These are phyloP conservation scores for Catamblyrhynchus diadema DNA, from an alignment of 2,797 vertebrate species.

Conservation along the genomic window DNA sequence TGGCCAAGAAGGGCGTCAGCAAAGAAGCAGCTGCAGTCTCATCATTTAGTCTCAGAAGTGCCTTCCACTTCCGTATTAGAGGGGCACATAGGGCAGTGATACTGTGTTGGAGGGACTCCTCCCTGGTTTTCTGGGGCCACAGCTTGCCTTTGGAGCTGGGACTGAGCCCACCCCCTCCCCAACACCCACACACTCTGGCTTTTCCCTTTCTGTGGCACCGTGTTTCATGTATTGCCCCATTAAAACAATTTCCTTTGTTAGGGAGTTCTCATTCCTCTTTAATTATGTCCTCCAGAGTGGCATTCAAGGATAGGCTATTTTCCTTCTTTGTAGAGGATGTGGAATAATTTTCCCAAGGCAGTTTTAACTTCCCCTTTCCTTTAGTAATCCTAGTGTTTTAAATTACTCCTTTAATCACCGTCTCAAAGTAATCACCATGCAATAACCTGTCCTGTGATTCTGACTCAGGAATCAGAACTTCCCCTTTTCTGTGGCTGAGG, in stretches of 20 bases:
- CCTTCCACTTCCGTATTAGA: background rate
- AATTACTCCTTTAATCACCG: conserved; percentile 60
- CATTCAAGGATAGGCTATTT: conserved; percentile 61
- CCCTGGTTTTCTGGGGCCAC: background rate
- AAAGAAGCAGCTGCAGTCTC: conserved; percentile 54
- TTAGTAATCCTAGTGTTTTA: conserved; percentile 65
- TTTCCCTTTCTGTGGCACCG: background rate
- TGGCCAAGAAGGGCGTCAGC: conserved; percentile 50
- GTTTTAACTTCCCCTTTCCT: conserved; percentile 60
- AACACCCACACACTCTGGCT: rapidly evolving
- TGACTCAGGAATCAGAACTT: conserved; percentile 3
- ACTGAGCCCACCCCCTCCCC: background rate
- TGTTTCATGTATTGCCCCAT: conserved; percentile 4
- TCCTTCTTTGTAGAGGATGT: conserved; percentile 58
- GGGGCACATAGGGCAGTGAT: background rate
- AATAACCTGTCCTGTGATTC: conserved; percentile 49
- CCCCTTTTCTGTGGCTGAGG: background rate
- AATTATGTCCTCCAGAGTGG: conserved; percentile 66
- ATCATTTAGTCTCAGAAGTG: background rate
- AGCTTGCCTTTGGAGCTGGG: background rate
- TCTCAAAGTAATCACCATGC: conserved; percentile 51
- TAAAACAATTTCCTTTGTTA: conserved; percentile 50
- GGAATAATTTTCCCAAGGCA: conserved; percentile 62
- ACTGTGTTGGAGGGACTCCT: background rate
- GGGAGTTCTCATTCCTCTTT: conserved; percentile 47